Base-by-base conservation (phyloP, 1,140 invertebrate species). In the Bombus fervidus region DNA sequence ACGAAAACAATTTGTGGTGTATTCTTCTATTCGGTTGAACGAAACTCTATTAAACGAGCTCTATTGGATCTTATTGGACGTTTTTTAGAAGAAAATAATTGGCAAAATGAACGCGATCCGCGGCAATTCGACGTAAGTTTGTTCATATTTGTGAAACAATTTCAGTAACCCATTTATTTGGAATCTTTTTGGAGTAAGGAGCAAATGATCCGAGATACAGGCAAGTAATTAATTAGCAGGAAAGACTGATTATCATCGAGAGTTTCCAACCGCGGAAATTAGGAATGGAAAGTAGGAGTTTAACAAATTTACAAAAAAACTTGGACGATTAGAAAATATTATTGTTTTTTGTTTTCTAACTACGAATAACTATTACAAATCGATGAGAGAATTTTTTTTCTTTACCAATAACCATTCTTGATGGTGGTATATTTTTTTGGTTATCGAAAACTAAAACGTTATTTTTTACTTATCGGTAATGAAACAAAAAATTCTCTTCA, bases 241-340 rank as follows among this genome's bases (percentile, higher is more conserved):
- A 41, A 68, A 28, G 71, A 15, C 43, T 31, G 62, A 47, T 79
- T 79, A 79, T 79, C 77, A 41, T 28, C 8, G 31, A 34, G 31
- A 80, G 69, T 71, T 69, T n/a, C 3, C 41, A 31, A 79, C 15
- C 79, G 37, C 71, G 87, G 83, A 86, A 89, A 89, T 89, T 88
- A 83, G 18, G 47, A 53, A 53, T 53, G 18, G 1, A 53, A 53
- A 53, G 6, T 53, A 53, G 47, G 18, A 53, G 47, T 53, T 53
- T 8, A 53, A 22, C 18, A 53, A 53, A 53, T 53, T 53, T 53
- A 22, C 18, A 22, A 53, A 47, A 47, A 47, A 18, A 6, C 15
- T 47, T 47, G 47, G 6, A 18, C 47, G 47, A 47, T 18, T 47
- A 18, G 15, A 47, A 47, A 47, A 18, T 47, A 18, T 47, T 47